Evolutionary conservation across 2,888 invertebrate species (phyloP).

Genomic region (Archaeoteleia sp.): DNA sequence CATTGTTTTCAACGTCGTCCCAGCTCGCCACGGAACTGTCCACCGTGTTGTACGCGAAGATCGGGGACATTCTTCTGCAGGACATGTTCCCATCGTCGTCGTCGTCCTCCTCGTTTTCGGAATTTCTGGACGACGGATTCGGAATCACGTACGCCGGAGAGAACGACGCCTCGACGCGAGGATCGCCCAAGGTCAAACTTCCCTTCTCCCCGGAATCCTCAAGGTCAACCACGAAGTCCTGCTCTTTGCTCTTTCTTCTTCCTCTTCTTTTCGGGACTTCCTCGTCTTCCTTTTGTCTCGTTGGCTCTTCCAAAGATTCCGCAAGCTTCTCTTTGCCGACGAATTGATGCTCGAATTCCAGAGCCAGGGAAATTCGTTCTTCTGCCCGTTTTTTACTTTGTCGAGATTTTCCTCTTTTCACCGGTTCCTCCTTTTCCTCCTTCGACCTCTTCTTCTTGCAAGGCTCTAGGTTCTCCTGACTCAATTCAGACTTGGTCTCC

Average conservation of each 20-base stretch:
- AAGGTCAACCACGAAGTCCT: no score
- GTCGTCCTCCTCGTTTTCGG: slow-evolving; percentile 50
- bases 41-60: slow-evolving; percentile 64
- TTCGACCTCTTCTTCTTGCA: slow-evolving; percentile 20
- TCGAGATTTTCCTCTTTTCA: slow-evolving; percentile 56
- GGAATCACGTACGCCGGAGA: slow-evolving; percentile 3
- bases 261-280: slow-evolving; percentile 25
- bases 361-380: slow-evolving; percentile 64
- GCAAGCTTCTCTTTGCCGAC: slow-evolving; percentile 19
- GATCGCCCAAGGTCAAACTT: background rate
- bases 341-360: slow-evolving; percentile 6
- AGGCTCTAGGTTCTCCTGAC: no score
- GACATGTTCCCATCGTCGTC: slow-evolving; percentile 60
- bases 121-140: slow-evolving; percentile 15
- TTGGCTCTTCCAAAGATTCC: no score
- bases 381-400: slow-evolving; percentile 71
- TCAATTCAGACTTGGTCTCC: slow-evolving; percentile 65
- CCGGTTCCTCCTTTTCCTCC: slow-evolving; percentile 29
- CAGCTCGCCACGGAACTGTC: slow-evolving; percentile 64
- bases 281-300: slow-evolving; percentile 17
- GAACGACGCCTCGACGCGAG: background rate
- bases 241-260: slow-evolving; percentile 5
- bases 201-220: background rate
- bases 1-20: slow-evolving; percentile 23
- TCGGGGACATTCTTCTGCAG: slow-evolving; percentile 64